Evolutionary conservation across 2,888 invertebrate genomes (phyloP).

Genomic region (Acronicta leporina): DNA sequence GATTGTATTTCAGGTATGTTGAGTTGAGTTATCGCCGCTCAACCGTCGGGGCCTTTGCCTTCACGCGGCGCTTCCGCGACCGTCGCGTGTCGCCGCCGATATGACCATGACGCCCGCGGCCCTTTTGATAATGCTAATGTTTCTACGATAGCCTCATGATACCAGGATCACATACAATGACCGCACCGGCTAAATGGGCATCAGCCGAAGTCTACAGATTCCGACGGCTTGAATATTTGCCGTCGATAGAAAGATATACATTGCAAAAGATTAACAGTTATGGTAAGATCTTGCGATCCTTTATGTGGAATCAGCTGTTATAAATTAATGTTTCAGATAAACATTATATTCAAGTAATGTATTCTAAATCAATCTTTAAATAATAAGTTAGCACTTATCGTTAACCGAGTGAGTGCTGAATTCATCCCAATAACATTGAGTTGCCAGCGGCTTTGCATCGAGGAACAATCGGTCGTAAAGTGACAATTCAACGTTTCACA

Average conservation of each 20-base stretch:
- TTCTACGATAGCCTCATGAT: conserved; percentile 79
- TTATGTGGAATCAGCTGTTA: conserved; percentile 43
- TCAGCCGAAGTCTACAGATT: conserved; percentile 72
- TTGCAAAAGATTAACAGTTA: conserved; percentile 70
- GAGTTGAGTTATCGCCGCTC: conserved; percentile 84
- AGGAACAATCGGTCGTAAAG: conserved; percentile 74
- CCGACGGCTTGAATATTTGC: conserved; percentile 72
- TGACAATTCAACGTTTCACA: conserved; percentile 66
- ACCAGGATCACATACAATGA: conserved; percentile 82
- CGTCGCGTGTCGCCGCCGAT: conserved; percentile 82
- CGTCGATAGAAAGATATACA: conserved; percentile 69
- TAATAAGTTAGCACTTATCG: conserved; percentile 53
- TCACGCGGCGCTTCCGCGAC: conserved; percentile 80
- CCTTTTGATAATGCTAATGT: conserved; percentile 88
- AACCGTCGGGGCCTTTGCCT: conserved; percentile 82
- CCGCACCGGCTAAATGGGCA: conserved; percentile 78
- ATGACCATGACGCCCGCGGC: conserved; percentile 84
- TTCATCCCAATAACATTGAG: conserved; percentile 64
- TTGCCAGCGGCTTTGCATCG: conserved; percentile 48
- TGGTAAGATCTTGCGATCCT: conserved; percentile 67
- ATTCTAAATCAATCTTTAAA: conserved; percentile 33
- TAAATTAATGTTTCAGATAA: conserved; percentile 39
- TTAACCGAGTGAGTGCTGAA: conserved; percentile 52
- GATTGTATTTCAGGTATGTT: conserved; percentile 84
- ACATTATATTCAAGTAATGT: conserved; percentile 16